A percentile compares a stretch with the other conserved stretches of the same genome.
phyloP scores from a whole-genome alignment of 2,888 invertebrate genomes.

The Craniophora ligustri region DNA sequence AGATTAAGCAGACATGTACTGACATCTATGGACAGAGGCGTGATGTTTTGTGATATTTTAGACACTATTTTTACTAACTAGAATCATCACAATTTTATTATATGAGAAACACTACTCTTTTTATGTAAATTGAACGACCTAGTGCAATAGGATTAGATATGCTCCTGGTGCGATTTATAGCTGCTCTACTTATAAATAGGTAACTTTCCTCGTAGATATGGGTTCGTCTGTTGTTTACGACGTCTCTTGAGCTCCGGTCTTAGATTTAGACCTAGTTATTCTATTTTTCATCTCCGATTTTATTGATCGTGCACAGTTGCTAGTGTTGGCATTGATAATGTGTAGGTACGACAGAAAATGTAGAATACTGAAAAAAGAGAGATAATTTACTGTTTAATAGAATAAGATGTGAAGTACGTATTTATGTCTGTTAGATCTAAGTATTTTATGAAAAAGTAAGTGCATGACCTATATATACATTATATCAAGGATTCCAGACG shows the following conservation, averaged over 20 bases:
- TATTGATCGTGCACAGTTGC: background rate
- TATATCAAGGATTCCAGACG: slow-evolving; percentile 11
- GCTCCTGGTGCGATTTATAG: slow-evolving; percentile 23
- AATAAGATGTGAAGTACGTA: background rate
- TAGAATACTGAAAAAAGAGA: background rate
- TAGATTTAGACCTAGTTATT: slow-evolving; percentile 8
- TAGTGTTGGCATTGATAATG: background rate
- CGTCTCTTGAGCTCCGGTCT: slow-evolving; percentile 9
- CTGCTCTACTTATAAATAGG: slow-evolving; percentile 5
- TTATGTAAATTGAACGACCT: slow-evolving; percentile 24
- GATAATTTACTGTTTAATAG: background rate
- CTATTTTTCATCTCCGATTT: slow-evolving; percentile 11
- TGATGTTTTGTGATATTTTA: too few relatives aligned
- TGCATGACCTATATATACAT: slow-evolving; percentile 22
- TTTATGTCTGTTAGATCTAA: background rate
- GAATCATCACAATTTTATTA: slow-evolving; percentile 1
- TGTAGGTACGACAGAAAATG: background rate
- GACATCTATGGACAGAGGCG: too few relatives aligned
- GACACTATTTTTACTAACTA: too few relatives aligned
- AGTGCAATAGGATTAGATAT: slow-evolving; percentile 33
- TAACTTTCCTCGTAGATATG: too few relatives aligned
- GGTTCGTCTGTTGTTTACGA: slow-evolving; percentile 24
- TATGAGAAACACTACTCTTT: slow-evolving; percentile 2
- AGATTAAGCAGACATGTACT: too few relatives aligned
- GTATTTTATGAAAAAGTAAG: background rate